These are phyloP conservation scores for Teleopsis dalmanni DNA, from an alignment of 1,140 invertebrate species.

Conservation along the genomic window DNA sequence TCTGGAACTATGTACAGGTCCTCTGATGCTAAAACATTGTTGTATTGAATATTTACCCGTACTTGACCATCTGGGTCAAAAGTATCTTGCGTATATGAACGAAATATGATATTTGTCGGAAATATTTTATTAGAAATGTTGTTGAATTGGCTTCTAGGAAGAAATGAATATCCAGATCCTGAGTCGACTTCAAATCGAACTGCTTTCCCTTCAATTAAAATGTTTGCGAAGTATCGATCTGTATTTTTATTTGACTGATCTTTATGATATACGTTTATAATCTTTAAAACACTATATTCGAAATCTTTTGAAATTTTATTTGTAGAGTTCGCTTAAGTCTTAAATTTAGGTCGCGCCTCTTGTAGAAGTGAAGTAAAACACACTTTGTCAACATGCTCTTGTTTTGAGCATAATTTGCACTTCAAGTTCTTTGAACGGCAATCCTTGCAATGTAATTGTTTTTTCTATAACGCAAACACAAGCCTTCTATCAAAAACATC, in stretches of 20 bases:
- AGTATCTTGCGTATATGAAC: not conserved
- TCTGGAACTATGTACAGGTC: not conserved
- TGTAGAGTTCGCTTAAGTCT: not conserved
- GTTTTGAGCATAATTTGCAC: not conserved
- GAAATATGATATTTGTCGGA: not conserved
- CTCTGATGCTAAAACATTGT: not conserved
- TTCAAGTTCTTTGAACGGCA: not conserved
- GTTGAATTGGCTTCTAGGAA: conserved; percentile 1
- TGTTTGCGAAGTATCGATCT: not conserved
- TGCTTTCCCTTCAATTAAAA: not conserved
- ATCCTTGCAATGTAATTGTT: conserved; percentile 2
- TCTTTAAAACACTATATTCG: not conserved
- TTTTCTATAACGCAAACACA: not conserved
- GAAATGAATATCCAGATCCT: not conserved
- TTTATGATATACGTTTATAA: conserved; percentile 1
- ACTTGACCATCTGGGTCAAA: not conserved
- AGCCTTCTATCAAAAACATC: not conserved
- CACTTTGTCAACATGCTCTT: not conserved
- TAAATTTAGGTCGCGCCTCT: not conserved
- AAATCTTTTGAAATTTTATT: not conserved
- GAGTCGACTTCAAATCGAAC: not conserved
- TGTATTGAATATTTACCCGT: not conserved
- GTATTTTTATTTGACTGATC: not conserved
- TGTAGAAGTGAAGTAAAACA: not conserved
- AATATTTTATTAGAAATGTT: not conserved